These are phyloP conservation scores for Nemapogon koenigi DNA, from an alignment of 2,888 invertebrate genomes.

Conservation along the genomic window DNA sequence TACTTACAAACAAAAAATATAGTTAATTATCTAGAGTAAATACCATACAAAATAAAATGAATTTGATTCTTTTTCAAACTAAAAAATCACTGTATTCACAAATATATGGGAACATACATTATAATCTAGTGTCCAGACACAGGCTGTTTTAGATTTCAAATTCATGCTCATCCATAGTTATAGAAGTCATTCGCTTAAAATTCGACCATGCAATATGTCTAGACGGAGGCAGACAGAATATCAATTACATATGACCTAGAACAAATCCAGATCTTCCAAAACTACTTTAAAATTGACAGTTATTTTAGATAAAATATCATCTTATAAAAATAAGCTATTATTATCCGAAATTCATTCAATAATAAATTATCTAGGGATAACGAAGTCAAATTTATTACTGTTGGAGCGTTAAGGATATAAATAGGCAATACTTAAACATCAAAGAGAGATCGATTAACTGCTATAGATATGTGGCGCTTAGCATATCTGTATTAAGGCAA, in stretches of 20 bases:
- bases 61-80: conserved; percentile 5
- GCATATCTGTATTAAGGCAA: too few relatives aligned
- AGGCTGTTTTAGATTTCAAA: conserved; percentile 55
- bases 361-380: too few relatives aligned
- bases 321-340: background rate
- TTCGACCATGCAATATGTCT: conserved; percentile 64
- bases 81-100: background rate
- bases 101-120: conserved; percentile 9
- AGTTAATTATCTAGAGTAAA: too few relatives aligned
- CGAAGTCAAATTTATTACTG: too few relatives aligned
- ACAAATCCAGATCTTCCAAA: conserved; percentile 25
- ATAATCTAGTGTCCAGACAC: conserved; percentile 36
- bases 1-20: too few relatives aligned
- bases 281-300: background rate
- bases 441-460: too few relatives aligned
- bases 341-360: too few relatives aligned
- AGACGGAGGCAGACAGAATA: conserved; percentile 52
- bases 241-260: conserved; percentile 59
- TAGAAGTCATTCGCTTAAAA: conserved; percentile 54
- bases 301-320: background rate
- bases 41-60: too few relatives aligned
- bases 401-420: too few relatives aligned
- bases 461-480: too few relatives aligned
- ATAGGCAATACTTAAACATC: too few relatives aligned
- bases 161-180: conserved; percentile 58